Evolutionary conservation across 1,140 invertebrate species (phyloP), one percentile per base, ranked within the genome.

Genomic region (Littorina saxatilis): DNA sequence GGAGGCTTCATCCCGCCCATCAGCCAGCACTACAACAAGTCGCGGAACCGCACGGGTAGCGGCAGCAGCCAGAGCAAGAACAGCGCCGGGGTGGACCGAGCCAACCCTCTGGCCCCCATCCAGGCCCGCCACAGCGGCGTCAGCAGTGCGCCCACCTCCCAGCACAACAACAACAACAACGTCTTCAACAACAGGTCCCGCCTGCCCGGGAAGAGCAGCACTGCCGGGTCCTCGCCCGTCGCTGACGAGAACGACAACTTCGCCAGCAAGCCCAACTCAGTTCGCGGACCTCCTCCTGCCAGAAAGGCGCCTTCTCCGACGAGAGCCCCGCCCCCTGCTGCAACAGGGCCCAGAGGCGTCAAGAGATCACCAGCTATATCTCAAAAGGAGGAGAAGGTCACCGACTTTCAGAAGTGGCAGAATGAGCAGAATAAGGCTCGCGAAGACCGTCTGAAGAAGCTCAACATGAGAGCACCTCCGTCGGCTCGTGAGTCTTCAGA

Each of bases 401-500:
- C 87, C 55, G 88, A 90, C 75, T 90, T 89, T 61, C 86, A 89
- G 63, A 88, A 89, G 70, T 90, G 88, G 87, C 90, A 89, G 84
- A 81, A 87, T 80, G 88, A 90, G 81, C 90, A 88, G 82, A 86
- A 87, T 63, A 79, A 78, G 70, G 85, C 83, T n/a, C 79, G 82
- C 66, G 86, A 82, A 77, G 86, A 85, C 43, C 77, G 81, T 58
- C 84, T 87, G n/a, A 79, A 83, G 40, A 84, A 78, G 39, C 40
- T 80, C 9, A 76, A 82, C 35, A 75, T 50, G 23, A 47, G 58
- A 55, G 40, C 37, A 32, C 80, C 55, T 13, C 70, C 58, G 32
- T 72, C 52, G 9, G 73, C 47, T 11, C 66, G 78, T 20, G 83
- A 83, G 17, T 81, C 83, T 40, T 43, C 79, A 27, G 61, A 79